Base-by-base conservation (phyloP, 2,797 vertebrate species). In the Lithobates sylvaticus region DNA sequence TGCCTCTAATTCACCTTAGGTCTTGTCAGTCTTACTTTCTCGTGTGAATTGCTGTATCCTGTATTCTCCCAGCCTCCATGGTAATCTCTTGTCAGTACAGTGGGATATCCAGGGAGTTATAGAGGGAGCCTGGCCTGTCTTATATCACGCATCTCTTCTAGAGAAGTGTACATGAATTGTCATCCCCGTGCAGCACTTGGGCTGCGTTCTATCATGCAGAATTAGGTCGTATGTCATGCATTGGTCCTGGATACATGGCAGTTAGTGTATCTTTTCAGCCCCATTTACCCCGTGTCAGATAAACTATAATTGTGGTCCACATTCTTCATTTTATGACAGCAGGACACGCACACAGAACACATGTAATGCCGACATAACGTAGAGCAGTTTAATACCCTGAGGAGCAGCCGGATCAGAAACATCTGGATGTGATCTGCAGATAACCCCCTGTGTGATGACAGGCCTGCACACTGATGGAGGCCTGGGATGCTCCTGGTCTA, bases 341-440 rank as follows among this genome's bases (percentile, higher is more conserved):
- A 70, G 29, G 21, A 73, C 83, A 73, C 61, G 76, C n/a, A 70
- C 29, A 84, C 42, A 39, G 12, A 36, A 39, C 42, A 71, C n/a
- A 68, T 70, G 65, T 39, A 78, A 78, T 42, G 16, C n/a, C 29
- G 76, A 64, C 69, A 72, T 78, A 78, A 70, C 44, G 83, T 61
- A 70, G 16, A 42, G 75, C 18, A 10, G 7, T 5, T 32, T 12
- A 9, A 2, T 42, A 27, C 77, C 27, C 8, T 15, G 13, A 65
- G 64, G 77, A 69, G 61, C 36, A 13, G 50, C 29, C 5, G 26
- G 76, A 84, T 72, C 34, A 50, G 42, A 18, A 74, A 68, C 84
- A 85, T 80, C 84, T 85, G 77, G 77, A 10, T 73, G 23, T 75
- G 50, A 85, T 80, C 76, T 50, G 26, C 54, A 68, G 58, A 85